A percentile compares a stretch with the other conserved stretches of the same genome.
Conservation (phyloP, 2,797 vertebrate species). For the Notolepis coatsorum region DNA sequence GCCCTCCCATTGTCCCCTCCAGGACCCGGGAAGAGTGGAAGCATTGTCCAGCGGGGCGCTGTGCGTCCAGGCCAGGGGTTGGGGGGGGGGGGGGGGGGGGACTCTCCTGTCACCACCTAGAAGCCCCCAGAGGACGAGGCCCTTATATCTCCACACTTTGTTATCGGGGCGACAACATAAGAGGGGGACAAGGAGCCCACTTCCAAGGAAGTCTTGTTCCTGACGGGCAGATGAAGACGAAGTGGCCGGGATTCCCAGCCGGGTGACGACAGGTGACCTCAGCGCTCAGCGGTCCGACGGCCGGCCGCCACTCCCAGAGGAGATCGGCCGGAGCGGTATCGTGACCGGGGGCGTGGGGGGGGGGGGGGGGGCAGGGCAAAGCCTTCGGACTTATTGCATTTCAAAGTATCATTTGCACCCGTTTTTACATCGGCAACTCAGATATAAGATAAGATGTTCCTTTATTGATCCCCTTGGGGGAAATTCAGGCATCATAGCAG, state of each 20-base stretch:
- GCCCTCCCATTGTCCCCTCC: conserved; percentile 55
- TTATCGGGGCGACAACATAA: conserved; percentile 56
- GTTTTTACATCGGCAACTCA: too few relatives aligned
- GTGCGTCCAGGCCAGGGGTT: conserved; percentile 48
- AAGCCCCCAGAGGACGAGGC: conserved; percentile 58
- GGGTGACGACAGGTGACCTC: conserved; percentile 71
- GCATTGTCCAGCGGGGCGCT: conserved; percentile 64
- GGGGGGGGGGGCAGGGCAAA: background rate
- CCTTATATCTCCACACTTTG: conserved; percentile 57
- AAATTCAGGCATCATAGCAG: too few relatives aligned
- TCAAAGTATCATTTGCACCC: too few relatives aligned
- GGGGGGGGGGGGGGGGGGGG: too few relatives aligned
- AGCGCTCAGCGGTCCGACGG: conserved; percentile 52
- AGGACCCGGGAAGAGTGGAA: conserved; percentile 59
- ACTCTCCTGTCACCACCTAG: conserved; percentile 69
- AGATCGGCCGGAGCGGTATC: too few relatives aligned
- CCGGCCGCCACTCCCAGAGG: conserved; percentile 28
- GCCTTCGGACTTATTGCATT: background rate
- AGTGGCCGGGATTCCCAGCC: conserved; percentile 71
- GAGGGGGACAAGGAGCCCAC: conserved; percentile 61
- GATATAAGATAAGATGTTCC: too few relatives aligned
- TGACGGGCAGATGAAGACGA: conserved; percentile 70
- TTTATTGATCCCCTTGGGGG: too few relatives aligned
- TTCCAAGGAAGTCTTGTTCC: conserved; percentile 70
- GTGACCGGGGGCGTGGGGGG: too few relatives aligned